These are phyloP conservation scores for Sylvilagus floridanus DNA, from an alignment of 2,797 vertebrate species.

Conservation along the genomic window DNA sequence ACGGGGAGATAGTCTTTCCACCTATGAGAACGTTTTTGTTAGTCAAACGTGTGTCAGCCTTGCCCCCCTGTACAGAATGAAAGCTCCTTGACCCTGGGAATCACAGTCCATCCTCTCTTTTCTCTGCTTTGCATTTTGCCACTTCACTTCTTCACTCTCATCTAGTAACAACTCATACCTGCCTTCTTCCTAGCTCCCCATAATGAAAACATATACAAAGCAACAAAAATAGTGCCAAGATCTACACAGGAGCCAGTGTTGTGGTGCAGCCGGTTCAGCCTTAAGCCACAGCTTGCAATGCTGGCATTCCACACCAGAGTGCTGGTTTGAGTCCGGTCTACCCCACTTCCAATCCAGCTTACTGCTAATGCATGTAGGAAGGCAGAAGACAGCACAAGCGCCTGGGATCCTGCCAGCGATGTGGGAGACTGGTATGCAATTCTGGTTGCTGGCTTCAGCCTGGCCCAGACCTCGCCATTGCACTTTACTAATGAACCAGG, in stretches of 20 bases:
- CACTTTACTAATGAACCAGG: no score
- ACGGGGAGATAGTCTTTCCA: slow-evolving; percentile 93
- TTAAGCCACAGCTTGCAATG: no score
- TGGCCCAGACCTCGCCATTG: no score
- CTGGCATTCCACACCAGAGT: no score
- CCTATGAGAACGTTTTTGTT: slow-evolving; percentile 81
- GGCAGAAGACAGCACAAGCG: no score
- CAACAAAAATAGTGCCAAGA: background rate
- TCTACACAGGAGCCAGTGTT: background rate
- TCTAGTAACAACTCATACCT: background rate
- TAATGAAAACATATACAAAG: background rate
- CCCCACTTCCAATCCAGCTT: no score
- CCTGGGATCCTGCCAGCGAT: no score
- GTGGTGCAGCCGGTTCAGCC: no score
- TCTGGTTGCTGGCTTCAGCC: no score
- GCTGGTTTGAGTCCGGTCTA: no score
- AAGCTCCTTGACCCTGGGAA: background rate
- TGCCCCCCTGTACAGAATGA: background rate
- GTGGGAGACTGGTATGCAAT: no score
- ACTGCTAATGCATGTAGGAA: no score
- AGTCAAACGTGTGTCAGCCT: slow-evolving; percentile 13
- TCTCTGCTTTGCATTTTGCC: background rate
- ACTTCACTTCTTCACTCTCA: background rate
- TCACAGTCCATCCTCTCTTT: background rate
- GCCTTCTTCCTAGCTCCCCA: background rate